A percentile compares a stretch with the other conserved stretches of the same genome.
phyloP scores from a whole-genome alignment of 92 coral and sea anemone genomes.

The Heliopora coerulea region DNA sequence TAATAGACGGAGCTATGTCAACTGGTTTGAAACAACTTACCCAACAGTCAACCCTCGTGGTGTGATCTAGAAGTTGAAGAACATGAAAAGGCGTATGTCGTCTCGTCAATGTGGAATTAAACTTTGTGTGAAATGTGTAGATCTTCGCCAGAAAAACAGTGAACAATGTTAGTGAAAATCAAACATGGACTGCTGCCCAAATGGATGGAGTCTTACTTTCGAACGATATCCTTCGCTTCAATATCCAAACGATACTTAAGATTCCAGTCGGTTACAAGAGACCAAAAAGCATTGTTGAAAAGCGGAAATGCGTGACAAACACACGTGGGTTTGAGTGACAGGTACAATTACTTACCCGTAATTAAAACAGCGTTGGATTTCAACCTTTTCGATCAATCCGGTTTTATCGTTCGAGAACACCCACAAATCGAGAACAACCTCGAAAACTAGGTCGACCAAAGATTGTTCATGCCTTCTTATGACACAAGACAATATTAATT shows the following conservation, averaged over 20 bases:
- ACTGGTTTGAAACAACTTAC: too few species aligned
- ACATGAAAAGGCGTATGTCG: neutral
- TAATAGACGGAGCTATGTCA: too few species aligned
- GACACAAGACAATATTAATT: neutral
- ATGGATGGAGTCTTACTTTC: neutral
- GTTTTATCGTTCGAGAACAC: neutral
- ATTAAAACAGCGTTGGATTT: neutral
- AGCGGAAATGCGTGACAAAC: slow-evolving; percentile 14
- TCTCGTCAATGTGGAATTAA: too few species aligned
- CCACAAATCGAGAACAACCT: neutral
- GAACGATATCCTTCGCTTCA: neutral
- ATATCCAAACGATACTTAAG: neutral
- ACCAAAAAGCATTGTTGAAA: neutral
- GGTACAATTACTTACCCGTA: neutral
- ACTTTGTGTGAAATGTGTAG: too few species aligned
- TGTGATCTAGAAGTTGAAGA: neutral
- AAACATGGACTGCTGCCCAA: neutral
- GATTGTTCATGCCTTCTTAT: neutral
- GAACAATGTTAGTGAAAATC: too few species aligned
- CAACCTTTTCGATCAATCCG: neutral
- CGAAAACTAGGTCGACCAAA: neutral
- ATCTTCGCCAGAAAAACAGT: too few species aligned
- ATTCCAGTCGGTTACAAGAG: slow-evolving; percentile 3
- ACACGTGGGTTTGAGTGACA: slow-evolving; percentile 43
- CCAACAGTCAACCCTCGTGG: neutral